Evolutionary conservation across 2,797 vertebrate species (phyloP).

Genomic region (Chelon labrosus): DNA sequence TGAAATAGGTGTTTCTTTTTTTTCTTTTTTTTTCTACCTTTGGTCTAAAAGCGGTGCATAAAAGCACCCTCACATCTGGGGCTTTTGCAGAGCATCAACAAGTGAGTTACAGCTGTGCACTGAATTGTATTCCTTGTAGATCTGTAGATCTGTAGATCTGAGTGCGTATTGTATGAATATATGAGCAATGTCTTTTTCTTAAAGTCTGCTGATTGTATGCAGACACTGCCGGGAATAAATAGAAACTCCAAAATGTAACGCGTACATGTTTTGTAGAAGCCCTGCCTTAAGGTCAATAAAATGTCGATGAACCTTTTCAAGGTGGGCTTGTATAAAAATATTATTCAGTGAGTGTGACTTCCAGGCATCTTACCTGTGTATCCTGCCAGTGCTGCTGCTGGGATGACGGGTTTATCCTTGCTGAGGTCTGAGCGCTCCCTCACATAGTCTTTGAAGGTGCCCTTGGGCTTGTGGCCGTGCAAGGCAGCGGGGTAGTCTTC

Average conservation of each 20-base stretch:
- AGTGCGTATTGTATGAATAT: too few relatives aligned
- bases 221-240: background rate
- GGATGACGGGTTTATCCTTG: constrained; percentile 99
- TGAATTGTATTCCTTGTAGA: background rate
- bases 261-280: background rate
- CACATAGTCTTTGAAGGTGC: constrained; percentile 99
- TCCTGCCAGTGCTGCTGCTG: constrained; percentile 96
- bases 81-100: constrained; percentile 61
- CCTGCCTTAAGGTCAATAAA: background rate
- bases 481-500: constrained; percentile 95
- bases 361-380: constrained; percentile 92
- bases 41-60: constrained; percentile 55
- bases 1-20: constrained; percentile 40
- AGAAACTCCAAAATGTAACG: background rate
- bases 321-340: background rate
- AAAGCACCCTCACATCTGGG: constrained; percentile 38
- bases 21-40: constrained; percentile 12
- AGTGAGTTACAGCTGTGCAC: constrained; percentile 50
- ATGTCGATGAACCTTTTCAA: background rate
- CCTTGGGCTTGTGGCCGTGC: constrained; percentile 97
- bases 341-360: background rate
- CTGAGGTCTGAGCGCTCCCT: constrained; percentile 98
- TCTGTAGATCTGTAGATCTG: too few relatives aligned
- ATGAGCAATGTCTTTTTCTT: background rate
- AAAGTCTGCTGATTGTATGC: background rate